These are phyloP conservation scores for Piprites chloris DNA, from an alignment of 2,113 vertebrate genomes.

Conservation along the genomic window DNA sequence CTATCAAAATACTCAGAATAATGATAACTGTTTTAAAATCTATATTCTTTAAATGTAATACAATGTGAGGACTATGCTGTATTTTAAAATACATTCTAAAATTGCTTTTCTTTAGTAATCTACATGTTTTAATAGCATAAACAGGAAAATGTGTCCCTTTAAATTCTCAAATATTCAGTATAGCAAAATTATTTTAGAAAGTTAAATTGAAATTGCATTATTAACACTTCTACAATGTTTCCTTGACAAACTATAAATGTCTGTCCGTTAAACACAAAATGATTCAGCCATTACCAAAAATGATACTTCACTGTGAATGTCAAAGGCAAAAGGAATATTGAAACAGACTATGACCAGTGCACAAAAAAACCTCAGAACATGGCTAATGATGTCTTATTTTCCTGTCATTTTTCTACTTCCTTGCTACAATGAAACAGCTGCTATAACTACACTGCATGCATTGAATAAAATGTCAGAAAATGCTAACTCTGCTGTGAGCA, in stretches of 20 bases:
- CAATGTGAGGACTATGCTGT: not conserved
- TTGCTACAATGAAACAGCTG: conserved; percentile 48
- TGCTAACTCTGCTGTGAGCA: conserved; percentile 2
- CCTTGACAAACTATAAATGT: conserved; percentile 33
- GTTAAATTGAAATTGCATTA: conserved; percentile 38
- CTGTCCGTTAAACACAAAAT: conserved; percentile 41
- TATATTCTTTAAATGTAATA: not conserved
- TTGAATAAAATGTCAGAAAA: conserved; percentile 54
- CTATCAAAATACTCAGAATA: conserved; percentile 17
- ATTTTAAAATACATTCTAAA: conserved; percentile 27
- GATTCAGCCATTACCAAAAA: conserved; percentile 57
- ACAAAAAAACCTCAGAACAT: conserved; percentile 24
- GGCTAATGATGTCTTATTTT: conserved; percentile 68
- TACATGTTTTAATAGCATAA: conserved; percentile 6
- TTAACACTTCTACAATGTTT: conserved; percentile 33
- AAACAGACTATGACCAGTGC: conserved; percentile 38
- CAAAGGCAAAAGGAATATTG: conserved; percentile 56
- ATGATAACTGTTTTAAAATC: not conserved
- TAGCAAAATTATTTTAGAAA: conserved; percentile 10
- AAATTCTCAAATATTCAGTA: conserved; percentile 11
- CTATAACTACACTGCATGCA: conserved; percentile 35
- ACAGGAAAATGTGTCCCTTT: not conserved
- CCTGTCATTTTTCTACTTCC: conserved; percentile 58
- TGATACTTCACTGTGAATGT: conserved; percentile 53
- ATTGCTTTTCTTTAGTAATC: conserved; percentile 18